phyloP scores from a whole-genome alignment of 2,113 vertebrate species.

The Eptesicus fuscus region DNA sequence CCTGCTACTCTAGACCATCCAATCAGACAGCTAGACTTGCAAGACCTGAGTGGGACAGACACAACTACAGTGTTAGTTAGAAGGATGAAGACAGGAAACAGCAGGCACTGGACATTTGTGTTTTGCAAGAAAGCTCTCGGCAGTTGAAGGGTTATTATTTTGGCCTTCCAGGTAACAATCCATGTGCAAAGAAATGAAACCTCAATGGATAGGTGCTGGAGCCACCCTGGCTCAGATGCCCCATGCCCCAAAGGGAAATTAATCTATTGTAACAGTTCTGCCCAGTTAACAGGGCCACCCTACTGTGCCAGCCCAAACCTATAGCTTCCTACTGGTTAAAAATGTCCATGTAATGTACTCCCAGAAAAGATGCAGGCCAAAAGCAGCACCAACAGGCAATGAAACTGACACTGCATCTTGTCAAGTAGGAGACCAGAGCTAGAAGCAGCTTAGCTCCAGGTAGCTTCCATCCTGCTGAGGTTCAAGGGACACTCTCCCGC shows the following conservation, averaged over 20 bases:
- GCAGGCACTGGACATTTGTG: not conserved
- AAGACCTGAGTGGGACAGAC: not conserved
- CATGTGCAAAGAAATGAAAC: not conserved
- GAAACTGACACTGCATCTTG: not conserved
- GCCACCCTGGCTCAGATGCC: not conserved
- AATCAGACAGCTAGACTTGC: not conserved
- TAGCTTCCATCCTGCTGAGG: not conserved
- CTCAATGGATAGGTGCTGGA: not conserved
- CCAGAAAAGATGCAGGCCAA: not conserved
- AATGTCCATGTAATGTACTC: not conserved
- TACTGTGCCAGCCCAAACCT: not conserved
- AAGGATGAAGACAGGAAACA: not conserved
- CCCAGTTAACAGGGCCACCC: not conserved
- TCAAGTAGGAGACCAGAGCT: not conserved
- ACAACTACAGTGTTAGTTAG: not conserved
- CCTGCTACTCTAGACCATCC: not conserved
- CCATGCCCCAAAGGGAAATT: not conserved
- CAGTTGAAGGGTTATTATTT: not conserved
- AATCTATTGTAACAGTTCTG: not conserved
- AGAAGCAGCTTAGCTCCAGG: not conserved
- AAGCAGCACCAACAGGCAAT: not conserved
- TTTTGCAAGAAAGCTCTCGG: not conserved
- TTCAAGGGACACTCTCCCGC: not conserved
- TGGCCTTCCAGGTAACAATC: not conserved
- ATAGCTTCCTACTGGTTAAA: not conserved